Conservation (phyloP, 2,888 invertebrate genomes). For the Pegoplata infirma region DNA sequence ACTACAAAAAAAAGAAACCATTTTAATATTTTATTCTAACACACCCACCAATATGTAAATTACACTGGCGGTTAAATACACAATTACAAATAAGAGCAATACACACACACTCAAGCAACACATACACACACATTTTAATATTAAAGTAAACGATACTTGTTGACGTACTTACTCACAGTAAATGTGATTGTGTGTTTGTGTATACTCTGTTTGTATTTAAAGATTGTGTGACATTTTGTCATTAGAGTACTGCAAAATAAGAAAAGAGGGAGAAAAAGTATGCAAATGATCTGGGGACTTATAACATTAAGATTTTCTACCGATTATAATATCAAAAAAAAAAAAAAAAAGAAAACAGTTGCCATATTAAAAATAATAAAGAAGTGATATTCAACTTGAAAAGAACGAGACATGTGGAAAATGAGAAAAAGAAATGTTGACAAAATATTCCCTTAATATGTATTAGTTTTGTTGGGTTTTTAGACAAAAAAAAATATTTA, state of each 20-base stretch:
- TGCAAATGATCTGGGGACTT: conserved; percentile 40
- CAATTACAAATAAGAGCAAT: no score
- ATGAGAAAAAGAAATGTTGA: neutral
- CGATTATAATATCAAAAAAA: conserved; percentile 28
- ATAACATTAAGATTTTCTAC: conserved; percentile 37
- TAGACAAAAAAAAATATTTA: conserved; percentile 21
- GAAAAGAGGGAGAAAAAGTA: neutral
- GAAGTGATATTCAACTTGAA: no score
- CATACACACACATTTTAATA: neutral
- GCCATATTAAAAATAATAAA: neutral
- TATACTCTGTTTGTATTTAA: neutral
- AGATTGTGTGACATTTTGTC: conserved; percentile 34
- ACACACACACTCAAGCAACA: no score
- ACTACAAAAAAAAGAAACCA: no score
- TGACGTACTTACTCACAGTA: conserved; percentile 1
- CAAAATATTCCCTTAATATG: conserved; percentile 19
- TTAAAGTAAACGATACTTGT: conserved; percentile 22
- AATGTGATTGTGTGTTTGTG: neutral
- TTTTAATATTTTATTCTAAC: neutral
- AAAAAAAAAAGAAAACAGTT: no score
- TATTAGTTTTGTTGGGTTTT: neutral
- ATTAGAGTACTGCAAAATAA: conserved; percentile 1
- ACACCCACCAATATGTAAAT: conserved; percentile 37
- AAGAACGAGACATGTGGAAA: no score
- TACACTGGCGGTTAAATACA: conserved; percentile 40